Evolutionary conservation across 2,113 vertebrate species (phyloP).

Genomic region (Oreochromis niloticus): DNA sequence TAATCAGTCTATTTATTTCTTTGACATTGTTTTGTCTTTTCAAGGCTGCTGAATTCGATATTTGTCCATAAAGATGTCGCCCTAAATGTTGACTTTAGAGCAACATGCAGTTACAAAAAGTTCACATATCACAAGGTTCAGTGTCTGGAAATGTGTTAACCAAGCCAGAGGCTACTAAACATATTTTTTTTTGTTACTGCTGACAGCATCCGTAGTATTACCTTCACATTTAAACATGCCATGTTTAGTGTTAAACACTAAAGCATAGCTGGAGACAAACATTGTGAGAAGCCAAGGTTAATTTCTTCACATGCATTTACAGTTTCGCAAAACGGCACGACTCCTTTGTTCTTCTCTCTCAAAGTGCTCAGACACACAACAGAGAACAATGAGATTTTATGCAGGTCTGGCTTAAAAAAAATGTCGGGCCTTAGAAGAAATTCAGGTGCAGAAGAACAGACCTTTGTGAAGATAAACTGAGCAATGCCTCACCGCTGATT

Average conservation of each 20-base stretch:
- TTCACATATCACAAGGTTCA: background rate
- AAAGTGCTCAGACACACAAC: background rate
- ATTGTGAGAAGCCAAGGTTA: background rate
- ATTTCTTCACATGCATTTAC: background rate
- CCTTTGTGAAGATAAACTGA: constrained; percentile 19
- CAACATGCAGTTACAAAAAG: background rate
- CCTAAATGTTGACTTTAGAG: background rate
- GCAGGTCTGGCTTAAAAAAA: background rate
- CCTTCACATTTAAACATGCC: background rate
- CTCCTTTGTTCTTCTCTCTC: background rate
- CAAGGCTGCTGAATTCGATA: background rate
- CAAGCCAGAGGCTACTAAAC: background rate
- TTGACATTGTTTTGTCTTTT: background rate
- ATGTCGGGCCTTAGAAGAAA: background rate
- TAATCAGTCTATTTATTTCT: background rate
- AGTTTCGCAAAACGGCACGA: background rate
- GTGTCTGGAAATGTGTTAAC: background rate
- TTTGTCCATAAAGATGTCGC: background rate
- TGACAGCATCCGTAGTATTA: background rate
- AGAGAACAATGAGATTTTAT: background rate
- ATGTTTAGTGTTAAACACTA: background rate
- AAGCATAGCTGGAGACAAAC: background rate
- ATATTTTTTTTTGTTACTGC: background rate
- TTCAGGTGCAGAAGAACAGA: background rate
- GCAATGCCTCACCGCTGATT: constrained; percentile 10